phyloP scores from a whole-genome alignment of 2,797 vertebrate species.

The Sparidentex hasta region DNA sequence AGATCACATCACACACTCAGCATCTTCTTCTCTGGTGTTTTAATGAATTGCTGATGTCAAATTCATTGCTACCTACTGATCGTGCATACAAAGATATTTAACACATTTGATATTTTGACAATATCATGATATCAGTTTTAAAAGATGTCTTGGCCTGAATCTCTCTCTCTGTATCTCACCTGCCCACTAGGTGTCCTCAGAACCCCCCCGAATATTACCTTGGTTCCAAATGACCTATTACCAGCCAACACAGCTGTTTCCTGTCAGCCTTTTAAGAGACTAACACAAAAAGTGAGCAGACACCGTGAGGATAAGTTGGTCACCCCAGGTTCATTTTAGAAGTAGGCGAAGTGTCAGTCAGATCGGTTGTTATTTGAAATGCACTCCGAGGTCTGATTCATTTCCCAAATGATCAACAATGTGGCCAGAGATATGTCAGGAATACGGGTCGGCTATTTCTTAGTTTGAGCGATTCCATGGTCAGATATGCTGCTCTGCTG shows the following conservation, averaged over 20 bases:
- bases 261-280: neutral
- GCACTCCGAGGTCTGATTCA: neutral
- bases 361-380: neutral
- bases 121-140: too few species aligned
- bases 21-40: too few species aligned
- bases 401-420: neutral
- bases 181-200: neutral
- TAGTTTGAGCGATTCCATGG: neutral
- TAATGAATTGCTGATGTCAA: too few species aligned
- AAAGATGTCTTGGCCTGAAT: neutral
- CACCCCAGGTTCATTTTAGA: neutral
- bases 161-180: neutral
- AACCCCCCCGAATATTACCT: neutral
- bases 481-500: neutral
- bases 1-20: too few species aligned
- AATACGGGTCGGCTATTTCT: neutral
- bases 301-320: neutral
- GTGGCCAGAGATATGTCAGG: neutral
- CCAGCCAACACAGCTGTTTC: conserved; percentile 10
- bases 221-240: neutral
- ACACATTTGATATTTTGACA: too few species aligned
- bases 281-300: neutral
- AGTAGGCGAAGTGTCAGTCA: neutral
- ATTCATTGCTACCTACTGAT: too few species aligned
- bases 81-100: too few species aligned